A percentile compares a stretch with the other conserved stretches of the same genome.
Evolutionary conservation across 1,140 invertebrate genomes (phyloP).

Genomic region (Lanistes nyassanus): DNA sequence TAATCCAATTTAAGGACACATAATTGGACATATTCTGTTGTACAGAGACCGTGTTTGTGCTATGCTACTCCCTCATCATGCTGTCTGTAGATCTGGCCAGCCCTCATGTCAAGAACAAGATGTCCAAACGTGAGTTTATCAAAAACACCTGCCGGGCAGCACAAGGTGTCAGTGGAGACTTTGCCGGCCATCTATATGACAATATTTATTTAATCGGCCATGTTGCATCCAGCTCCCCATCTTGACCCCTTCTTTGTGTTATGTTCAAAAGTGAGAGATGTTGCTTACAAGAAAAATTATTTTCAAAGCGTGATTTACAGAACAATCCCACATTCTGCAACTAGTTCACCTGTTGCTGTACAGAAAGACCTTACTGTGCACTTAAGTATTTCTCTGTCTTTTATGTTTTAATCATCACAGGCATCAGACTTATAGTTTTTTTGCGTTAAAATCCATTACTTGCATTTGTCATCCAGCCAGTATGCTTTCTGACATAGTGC

Average conservation of each 20-base stretch:
- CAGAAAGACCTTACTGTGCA: not conserved
- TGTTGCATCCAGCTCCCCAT: constrained; percentile 57
- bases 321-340: no score
- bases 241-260: constrained; percentile 13
- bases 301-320: not conserved
- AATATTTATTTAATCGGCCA: constrained; percentile 71
- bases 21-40: no score
- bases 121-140: constrained; percentile 73
- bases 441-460: no score
- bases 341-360: not conserved
- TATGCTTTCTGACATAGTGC: no score
- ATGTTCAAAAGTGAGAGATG: constrained; percentile 4
- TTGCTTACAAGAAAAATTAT: not conserved
- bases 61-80: constrained; percentile 72
- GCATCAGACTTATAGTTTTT: no score
- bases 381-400: not conserved
- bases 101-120: constrained; percentile 72
- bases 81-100: constrained; percentile 70
- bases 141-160: constrained; percentile 70
- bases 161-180: constrained; percentile 67
- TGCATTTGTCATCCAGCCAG: no score
- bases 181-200: constrained; percentile 71
- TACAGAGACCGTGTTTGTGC: constrained; percentile 69
- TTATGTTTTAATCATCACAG: not conserved
- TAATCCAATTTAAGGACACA: no score